Evolutionary conservation across 1,140 invertebrate genomes (phyloP).

Genomic region (Zaprionus taronus): DNA sequence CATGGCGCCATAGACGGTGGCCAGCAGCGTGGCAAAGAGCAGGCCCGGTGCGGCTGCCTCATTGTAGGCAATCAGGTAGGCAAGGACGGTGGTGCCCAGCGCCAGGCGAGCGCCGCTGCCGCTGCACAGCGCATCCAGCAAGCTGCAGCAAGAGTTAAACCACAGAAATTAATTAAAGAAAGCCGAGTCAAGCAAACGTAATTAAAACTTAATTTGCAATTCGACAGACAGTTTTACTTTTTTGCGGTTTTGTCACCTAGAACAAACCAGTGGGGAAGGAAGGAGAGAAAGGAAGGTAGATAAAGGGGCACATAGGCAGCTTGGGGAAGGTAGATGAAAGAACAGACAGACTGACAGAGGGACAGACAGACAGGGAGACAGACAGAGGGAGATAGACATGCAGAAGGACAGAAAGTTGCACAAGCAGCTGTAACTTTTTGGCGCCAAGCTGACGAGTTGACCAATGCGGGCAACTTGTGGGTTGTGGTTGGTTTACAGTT

Average conservation of each 20-base stretch:
- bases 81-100: slow-evolving; percentile 71
- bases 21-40: slow-evolving; percentile 70
- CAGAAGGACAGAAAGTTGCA: not conserved
- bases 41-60: slow-evolving; percentile 68
- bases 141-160: slow-evolving; percentile 47
- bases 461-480: slow-evolving; percentile 3
- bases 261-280: slow-evolving; percentile 5
- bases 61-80: slow-evolving; percentile 79
- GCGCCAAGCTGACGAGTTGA: slow-evolving; percentile 41
- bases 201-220: slow-evolving; percentile 29
- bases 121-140: slow-evolving; percentile 71
- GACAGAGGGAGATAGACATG: not conserved
- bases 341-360: not conserved
- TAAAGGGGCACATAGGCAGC: slow-evolving; percentile 12
- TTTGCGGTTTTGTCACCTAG: slow-evolving; percentile 38
- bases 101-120: slow-evolving; percentile 78
- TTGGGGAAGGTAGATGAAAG: not conserved
- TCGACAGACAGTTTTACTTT: slow-evolving; percentile 11
- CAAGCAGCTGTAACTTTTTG: slow-evolving; percentile 27
- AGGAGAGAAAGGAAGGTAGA: not conserved
- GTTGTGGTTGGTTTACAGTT: not conserved
- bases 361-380: not conserved
- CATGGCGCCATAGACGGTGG: slow-evolving; percentile 67
- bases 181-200: slow-evolving; percentile 9
- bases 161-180: slow-evolving; percentile 44